Evolutionary conservation across 1,140 invertebrate species (phyloP).

Genomic region (Dendroctonus ponderosae): DNA sequence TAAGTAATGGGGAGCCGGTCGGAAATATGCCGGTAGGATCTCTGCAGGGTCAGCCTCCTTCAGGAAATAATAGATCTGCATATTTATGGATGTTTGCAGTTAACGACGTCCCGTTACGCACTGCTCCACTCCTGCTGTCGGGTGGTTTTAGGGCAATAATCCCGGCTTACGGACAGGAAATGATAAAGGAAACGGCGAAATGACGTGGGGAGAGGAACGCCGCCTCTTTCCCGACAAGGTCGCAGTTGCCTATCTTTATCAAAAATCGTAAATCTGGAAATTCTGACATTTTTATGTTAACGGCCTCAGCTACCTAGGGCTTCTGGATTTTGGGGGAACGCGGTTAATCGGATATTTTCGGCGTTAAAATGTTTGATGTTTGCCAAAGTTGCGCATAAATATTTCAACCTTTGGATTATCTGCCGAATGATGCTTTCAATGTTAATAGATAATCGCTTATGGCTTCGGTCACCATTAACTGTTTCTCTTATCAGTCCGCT

Average conservation of each 20-base stretch:
- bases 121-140: slow-evolving; percentile 10
- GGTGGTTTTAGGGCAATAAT: slow-evolving; percentile 33
- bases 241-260: slow-evolving; percentile 35
- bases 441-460: no score
- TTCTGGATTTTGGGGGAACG: slow-evolving; percentile 16
- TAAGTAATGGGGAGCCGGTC: slow-evolving; percentile 4
- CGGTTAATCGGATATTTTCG: slow-evolving; percentile 21
- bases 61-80: slow-evolving; percentile 34
- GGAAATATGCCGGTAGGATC: slow-evolving; percentile 21
- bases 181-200: slow-evolving; percentile 33
- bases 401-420: background rate
- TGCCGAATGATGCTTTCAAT: no score
- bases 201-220: slow-evolving; percentile 18
- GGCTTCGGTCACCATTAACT: no score
- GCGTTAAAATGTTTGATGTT: slow-evolving; percentile 15
- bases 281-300: slow-evolving; percentile 33
- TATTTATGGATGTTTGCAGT: slow-evolving; percentile 35
- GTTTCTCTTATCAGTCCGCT: no score
- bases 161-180: slow-evolving; percentile 34
- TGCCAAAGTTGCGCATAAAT: slow-evolving; percentile 7
- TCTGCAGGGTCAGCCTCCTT: slow-evolving; percentile 13
- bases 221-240: slow-evolving; percentile 3
- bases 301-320: slow-evolving; percentile 19
- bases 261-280: slow-evolving; percentile 34
- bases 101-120: slow-evolving; percentile 31